Conservation (phyloP, 2,888 invertebrate genomes). For the Polia nebulosa region DNA sequence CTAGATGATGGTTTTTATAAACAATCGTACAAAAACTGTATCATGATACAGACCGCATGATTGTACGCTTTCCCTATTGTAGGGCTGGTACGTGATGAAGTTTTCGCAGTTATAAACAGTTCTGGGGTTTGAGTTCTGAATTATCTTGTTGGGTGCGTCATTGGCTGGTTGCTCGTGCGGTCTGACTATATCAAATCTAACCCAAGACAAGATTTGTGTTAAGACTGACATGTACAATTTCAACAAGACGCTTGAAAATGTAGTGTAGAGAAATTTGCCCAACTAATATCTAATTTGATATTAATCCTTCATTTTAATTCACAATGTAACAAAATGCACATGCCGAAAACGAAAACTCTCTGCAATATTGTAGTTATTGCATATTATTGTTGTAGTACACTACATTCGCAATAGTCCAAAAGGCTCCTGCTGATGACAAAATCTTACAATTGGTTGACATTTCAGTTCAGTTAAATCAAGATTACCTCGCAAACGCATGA, state of each 20-base stretch:
- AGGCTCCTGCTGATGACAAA: background rate
- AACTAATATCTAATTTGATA: too few species aligned
- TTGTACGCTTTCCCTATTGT: constrained; percentile 74
- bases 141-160: constrained; percentile 15
- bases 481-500: background rate
- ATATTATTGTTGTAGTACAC: background rate
- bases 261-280: too few species aligned
- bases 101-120: constrained; percentile 59
- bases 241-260: too few species aligned
- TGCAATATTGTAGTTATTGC: background rate
- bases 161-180: constrained; percentile 4
- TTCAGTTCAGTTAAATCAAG: background rate
- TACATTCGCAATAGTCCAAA: background rate
- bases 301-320: too few species aligned
- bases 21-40: constrained; percentile 82
- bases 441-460: background rate
- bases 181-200: background rate
- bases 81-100: constrained; percentile 63
- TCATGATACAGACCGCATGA: constrained; percentile 82
- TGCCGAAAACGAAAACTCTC: background rate
- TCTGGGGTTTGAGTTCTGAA: constrained; percentile 30
- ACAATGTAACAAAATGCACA: background rate
- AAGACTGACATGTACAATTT: too few species aligned
- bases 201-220: background rate
- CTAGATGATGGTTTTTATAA: constrained; percentile 82